Conservation (phyloP, 2,888 invertebrate genomes). For the Torymus tubicola region DNA sequence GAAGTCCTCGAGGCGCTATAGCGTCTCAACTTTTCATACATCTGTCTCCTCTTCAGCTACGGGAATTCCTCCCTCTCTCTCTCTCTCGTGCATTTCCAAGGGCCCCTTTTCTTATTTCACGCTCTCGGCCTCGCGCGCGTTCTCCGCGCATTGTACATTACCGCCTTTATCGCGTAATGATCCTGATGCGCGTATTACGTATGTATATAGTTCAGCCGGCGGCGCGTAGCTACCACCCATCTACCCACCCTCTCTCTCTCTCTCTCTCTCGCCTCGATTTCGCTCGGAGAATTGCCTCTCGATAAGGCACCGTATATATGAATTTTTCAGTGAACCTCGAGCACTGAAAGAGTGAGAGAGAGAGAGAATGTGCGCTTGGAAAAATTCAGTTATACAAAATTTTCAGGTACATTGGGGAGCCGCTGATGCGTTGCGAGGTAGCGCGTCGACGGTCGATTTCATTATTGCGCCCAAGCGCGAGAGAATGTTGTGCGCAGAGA, state of each 20-base stretch:
- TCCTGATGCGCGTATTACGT: background rate
- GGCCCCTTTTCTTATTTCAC: conserved; percentile 2
- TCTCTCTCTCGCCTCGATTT: background rate
- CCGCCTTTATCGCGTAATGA: conserved; percentile 34
- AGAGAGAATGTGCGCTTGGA: background rate
- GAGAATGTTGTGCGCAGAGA: conserved; percentile 11
- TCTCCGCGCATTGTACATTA: conserved; percentile 1
- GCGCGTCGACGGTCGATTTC: conserved; percentile 23
- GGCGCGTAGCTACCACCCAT: background rate
- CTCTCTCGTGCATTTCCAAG: background rate
- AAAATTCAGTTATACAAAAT: conserved; percentile 36
- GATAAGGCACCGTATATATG: conserved; percentile 32
- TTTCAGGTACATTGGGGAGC: conserved; percentile 40
- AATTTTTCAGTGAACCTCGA: conserved; percentile 32
- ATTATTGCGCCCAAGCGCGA: conserved; percentile 11
- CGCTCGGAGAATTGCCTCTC: conserved; percentile 32
- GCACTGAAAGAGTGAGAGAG: background rate
- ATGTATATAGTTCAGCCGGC: background rate
- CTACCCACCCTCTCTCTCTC: background rate
- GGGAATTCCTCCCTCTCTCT: background rate
- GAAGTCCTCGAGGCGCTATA: conserved; percentile 17
- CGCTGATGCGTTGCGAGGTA: conserved; percentile 22
- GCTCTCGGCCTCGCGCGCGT: background rate
- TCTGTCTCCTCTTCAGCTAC: conserved; percentile 20
- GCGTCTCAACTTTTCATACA: conserved; percentile 47